phyloP scores from a whole-genome alignment of 2,888 invertebrate species.

The Steinernema carpocapsae region DNA sequence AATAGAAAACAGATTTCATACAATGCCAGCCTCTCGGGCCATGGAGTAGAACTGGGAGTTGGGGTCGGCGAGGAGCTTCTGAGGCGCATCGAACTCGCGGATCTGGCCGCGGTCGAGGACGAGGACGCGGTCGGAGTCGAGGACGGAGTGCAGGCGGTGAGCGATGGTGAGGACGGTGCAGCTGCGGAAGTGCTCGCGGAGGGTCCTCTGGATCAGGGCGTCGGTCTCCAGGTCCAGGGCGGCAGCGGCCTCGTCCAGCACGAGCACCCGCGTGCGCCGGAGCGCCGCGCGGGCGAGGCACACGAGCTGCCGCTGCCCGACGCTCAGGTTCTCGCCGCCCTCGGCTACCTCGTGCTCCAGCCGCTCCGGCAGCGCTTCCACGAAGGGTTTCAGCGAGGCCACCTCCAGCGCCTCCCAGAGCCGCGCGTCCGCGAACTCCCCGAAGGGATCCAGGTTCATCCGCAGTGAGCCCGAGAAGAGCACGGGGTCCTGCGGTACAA shows the following conservation, averaged over 20 bases:
- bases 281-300: conserved; percentile 72
- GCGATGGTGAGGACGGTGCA: conserved; percentile 75
- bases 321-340: conserved; percentile 32
- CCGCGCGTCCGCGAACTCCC: conserved; percentile 79
- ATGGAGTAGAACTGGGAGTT: conserved; percentile 77
- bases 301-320: conserved; percentile 27
- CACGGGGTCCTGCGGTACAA: conserved; percentile 80
- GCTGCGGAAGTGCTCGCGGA: conserved; percentile 80
- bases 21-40: conserved; percentile 68
- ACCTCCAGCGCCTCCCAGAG: conserved; percentile 77
- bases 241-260: conserved; percentile 71
- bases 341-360: conserved; percentile 32
- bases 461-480: conserved; percentile 89
- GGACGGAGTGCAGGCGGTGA: conserved; percentile 79
- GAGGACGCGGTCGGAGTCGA: conserved; percentile 81
- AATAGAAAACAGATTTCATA: not conserved
- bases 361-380: conserved; percentile 76
- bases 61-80: conserved; percentile 75
- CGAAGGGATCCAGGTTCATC: conserved; percentile 90
- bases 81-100: conserved; percentile 77
- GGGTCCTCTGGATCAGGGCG: conserved; percentile 75
- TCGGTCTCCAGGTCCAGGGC: conserved; percentile 70
- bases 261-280: conserved; percentile 69
- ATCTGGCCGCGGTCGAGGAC: conserved; percentile 80
- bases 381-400: conserved; percentile 83